Percentiles rank a stretch among this genome's conserved stretches.
Conservation (phyloP, 2,797 vertebrate species). For the Falco novaeseelandiae region DNA sequence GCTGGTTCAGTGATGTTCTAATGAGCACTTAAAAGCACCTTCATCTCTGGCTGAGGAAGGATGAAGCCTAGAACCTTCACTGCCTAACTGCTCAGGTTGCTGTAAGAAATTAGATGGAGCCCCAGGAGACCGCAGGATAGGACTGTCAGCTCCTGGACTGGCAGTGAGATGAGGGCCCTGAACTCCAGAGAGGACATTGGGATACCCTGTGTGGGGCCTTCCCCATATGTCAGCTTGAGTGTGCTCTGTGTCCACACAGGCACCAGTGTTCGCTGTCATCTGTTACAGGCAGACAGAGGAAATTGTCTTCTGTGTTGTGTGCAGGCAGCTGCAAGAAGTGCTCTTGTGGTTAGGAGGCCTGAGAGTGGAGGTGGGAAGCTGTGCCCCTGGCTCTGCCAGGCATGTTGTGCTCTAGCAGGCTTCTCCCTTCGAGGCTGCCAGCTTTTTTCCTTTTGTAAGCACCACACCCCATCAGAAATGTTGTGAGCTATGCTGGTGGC, state of each 20-base stretch:
- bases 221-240: fast-evolving
- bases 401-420: background rate
- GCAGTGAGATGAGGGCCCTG: background rate
- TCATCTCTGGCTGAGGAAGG: background rate
- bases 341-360: background rate
- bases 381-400: background rate
- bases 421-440: background rate
- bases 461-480: background rate
- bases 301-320: background rate
- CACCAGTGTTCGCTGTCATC: fast-evolving
- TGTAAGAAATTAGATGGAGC: background rate
- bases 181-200: background rate
- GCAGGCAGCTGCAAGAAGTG: background rate
- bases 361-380: background rate
- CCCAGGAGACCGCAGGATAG: background rate
- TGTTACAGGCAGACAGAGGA: background rate
- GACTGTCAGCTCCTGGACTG: background rate
- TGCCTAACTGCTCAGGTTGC: background rate
- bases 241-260: background rate
- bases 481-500: background rate
- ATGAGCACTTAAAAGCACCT: background rate
- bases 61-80: background rate
- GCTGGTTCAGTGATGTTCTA: background rate
- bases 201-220: background rate
- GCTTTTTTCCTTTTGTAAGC: background rate